phyloP scores from a whole-genome alignment of 2,113 vertebrate species.

The Bubo scandiacus region DNA sequence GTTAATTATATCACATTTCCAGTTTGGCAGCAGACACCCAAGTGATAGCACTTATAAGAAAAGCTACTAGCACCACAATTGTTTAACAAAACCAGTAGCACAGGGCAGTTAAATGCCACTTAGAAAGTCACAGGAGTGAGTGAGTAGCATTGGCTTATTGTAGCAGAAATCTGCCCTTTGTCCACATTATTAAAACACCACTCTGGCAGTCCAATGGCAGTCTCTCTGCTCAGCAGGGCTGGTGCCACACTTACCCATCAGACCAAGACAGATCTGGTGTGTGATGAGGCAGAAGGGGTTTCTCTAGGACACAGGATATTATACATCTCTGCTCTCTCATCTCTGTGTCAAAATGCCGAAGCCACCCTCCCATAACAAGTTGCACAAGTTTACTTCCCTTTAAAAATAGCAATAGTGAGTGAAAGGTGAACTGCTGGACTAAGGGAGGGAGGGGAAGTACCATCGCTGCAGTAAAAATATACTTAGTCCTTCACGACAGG shows the following conservation, averaged over 20 bases:
- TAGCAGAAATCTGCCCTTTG: constrained; percentile 22
- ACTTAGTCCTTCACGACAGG: background rate
- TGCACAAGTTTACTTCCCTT: constrained; percentile 35
- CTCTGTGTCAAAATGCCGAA: background rate
- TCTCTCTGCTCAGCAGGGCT: background rate
- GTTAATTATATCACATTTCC: background rate
- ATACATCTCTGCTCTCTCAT: background rate
- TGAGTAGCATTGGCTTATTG: background rate
- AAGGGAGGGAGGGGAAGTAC: background rate
- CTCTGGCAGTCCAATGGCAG: background rate
- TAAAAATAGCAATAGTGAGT: background rate
- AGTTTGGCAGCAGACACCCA: background rate
- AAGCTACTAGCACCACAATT: background rate
- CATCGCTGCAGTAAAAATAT: background rate
- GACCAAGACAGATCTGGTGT: background rate
- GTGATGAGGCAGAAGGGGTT: background rate
- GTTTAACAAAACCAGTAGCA: background rate
- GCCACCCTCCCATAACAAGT: background rate
- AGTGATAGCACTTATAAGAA: background rate
- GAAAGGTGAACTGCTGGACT: constrained; percentile 13
- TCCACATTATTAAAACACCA: background rate
- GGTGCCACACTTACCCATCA: background rate
- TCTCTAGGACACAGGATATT: background rate
- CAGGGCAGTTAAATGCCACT: background rate
- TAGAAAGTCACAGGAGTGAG: background rate